phyloP scores from a whole-genome alignment of 1,140 invertebrate genomes.

The Notospermus geniculatus region DNA sequence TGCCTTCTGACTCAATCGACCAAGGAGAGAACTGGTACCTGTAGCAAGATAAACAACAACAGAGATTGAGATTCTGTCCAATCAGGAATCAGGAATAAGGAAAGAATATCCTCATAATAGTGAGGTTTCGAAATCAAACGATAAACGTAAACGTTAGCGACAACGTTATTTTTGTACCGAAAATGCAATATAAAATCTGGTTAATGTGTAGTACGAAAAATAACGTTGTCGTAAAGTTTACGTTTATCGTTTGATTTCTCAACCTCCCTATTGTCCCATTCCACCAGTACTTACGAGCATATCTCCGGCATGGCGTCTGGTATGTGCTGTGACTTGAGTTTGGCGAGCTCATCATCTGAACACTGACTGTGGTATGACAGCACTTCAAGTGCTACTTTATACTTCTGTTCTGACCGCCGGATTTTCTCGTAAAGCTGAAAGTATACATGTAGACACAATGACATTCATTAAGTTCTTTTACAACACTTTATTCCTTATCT shows the following conservation, averaged over 20 bases:
- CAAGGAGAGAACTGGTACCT: constrained; percentile 75
- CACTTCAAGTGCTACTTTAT: constrained; percentile 76
- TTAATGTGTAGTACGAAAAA: too few relatives aligned
- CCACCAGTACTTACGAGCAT: constrained; percentile 11
- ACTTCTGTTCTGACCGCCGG: constrained; percentile 77
- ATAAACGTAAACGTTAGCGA: too few relatives aligned
- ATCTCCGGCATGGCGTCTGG: constrained; percentile 15
- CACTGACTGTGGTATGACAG: constrained; percentile 81
- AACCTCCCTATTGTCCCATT: not conserved
- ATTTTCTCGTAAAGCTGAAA: constrained; percentile 77
- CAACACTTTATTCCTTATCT: too few relatives aligned
- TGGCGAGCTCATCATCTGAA: constrained; percentile 67
- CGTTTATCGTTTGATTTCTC: too few relatives aligned
- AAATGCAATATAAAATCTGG: too few relatives aligned
- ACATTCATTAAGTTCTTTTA: not conserved
- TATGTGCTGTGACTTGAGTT: constrained; percentile 53
- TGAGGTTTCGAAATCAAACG: too few relatives aligned
- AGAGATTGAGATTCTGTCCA: not conserved
- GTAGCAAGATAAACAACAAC: constrained; percentile 12
- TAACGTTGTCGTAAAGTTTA: too few relatives aligned
- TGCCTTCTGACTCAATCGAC: constrained; percentile 66
- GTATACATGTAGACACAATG: too few relatives aligned
- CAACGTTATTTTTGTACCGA: too few relatives aligned
- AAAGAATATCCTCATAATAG: not conserved
- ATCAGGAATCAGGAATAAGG: not conserved